Base-by-base conservation (phyloP, 1,140 invertebrate genomes). In the Druon quercuslanigerum region DNA sequence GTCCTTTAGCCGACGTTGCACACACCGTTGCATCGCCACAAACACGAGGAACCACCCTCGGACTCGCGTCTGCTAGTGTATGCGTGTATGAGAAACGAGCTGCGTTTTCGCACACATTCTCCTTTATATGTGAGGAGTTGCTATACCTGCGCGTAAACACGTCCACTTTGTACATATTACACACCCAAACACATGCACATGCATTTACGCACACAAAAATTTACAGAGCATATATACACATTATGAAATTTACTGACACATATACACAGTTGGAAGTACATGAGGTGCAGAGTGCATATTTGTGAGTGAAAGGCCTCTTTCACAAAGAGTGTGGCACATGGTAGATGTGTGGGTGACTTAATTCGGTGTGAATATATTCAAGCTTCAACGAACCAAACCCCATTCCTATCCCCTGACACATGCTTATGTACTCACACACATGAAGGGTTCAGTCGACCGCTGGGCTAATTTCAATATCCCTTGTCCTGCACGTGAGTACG, bases 291-390 rank as follows among this genome's bases (percentile, higher is more conserved):
- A 66, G 60, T 66, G 60, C 14, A 66, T 66, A 66, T 66, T 66
- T 66, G 60, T 66, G 60, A 66, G 60, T 66, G 60, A 66, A 66
- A 66, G 60, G 60, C 60, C 33, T 66, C 60, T 33, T 66, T 66
- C 60, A 66, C 60, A 66, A 66, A 66, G 60, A 66, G 60, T 66
- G 33, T 66, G 57, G 57, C 20, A 14, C 13, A 66, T 5, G 14
- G 25, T 46, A 25, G 25, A 66, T 85, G 84, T 85, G 80, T 85
- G 83, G 78, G 84, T 85, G 83, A 85, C 84, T 85, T 85, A 85
- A 85, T 85, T 85, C 84, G 83, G 84, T 85, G 84, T 85, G 84
- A 85, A 85, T 85, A 85, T 85, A 85, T 85, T 84, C 83, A 85
- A 85, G 83, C 83, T 66, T 66, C 60, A 66, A 7, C 60, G 60